phyloP scores from a whole-genome alignment of 1,140 invertebrate species.

The Branchinecta lindahli region DNA sequence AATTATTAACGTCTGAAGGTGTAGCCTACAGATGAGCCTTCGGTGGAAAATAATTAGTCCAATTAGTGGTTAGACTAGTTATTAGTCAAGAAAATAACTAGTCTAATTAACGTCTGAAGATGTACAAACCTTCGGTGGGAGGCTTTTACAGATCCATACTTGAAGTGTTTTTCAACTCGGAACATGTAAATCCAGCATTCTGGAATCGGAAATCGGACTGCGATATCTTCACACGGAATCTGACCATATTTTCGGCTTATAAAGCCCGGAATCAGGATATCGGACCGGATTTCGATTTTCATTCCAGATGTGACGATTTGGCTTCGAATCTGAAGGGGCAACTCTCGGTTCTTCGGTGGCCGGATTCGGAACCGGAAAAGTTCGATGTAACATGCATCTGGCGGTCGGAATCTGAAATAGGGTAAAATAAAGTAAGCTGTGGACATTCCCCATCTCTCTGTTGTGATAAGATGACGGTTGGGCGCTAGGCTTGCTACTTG shows the following conservation, averaged over 20 bases:
- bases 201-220: constrained; percentile 90
- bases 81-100: too few relatives aligned
- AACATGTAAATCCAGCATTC: constrained; percentile 99
- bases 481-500: neutral
- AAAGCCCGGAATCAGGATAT: constrained; percentile 90
- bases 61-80: too few relatives aligned
- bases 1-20: too few relatives aligned
- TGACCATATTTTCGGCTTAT: constrained; percentile 83
- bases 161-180: constrained; percentile 92
- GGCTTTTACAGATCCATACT: constrained; percentile 97
- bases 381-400: constrained; percentile 96
- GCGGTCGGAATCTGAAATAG: constrained; percentile 72
- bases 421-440: constrained; percentile 19
- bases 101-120: too few relatives aligned
- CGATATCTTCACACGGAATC: constrained; percentile 94
- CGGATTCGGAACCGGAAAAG: constrained; percentile 89
- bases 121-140: constrained; percentile 54
- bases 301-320: constrained; percentile 68
- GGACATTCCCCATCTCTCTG: constrained; percentile 9
- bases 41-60: too few relatives aligned
- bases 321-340: constrained; percentile 85
- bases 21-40: too few relatives aligned
- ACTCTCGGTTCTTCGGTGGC: constrained; percentile 87
- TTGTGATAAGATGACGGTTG: neutral
- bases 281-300: constrained; percentile 80